A percentile compares a stretch with the other conserved stretches of the same genome.
These are phyloP conservation scores for Canis aureus DNA, from an alignment of 2,113 vertebrate genomes.

Conservation along the genomic window DNA sequence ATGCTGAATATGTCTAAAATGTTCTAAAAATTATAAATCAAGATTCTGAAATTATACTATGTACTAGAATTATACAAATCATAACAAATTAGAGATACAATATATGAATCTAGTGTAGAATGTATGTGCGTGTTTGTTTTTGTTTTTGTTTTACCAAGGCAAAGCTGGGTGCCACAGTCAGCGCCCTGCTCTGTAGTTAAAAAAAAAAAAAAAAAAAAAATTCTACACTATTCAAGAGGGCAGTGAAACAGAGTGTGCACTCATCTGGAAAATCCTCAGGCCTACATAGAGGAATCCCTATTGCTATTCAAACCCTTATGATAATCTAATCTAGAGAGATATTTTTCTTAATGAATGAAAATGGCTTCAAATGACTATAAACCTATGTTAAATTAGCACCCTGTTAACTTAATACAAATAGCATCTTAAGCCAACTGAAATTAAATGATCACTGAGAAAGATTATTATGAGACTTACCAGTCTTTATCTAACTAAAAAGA, in stretches of 20 bases:
- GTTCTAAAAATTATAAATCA: constrained; percentile 19
- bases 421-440: constrained; percentile 75
- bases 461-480: constrained; percentile 67
- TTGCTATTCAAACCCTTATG: constrained; percentile 71
- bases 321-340: constrained; percentile 79
- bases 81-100: not conserved
- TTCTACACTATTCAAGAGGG: constrained; percentile 26
- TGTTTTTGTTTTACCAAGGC: not conserved
- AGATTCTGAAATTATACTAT: not conserved
- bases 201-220: not conserved
- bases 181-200: not conserved
- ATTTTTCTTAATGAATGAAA: constrained; percentile 81
- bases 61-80: not conserved
- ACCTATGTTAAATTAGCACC: constrained; percentile 80
- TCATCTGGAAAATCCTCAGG: constrained; percentile 75
- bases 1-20: not conserved
- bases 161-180: not conserved
- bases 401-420: constrained; percentile 82
- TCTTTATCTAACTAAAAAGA: constrained; percentile 71
- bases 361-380: constrained; percentile 77
- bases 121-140: not conserved
- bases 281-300: constrained; percentile 52
- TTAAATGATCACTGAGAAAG: constrained; percentile 74
- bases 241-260: constrained; percentile 46
- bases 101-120: not conserved